phyloP scores from a whole-genome alignment of 2,113 vertebrate species.

The Tangachromis dhanisi region DNA sequence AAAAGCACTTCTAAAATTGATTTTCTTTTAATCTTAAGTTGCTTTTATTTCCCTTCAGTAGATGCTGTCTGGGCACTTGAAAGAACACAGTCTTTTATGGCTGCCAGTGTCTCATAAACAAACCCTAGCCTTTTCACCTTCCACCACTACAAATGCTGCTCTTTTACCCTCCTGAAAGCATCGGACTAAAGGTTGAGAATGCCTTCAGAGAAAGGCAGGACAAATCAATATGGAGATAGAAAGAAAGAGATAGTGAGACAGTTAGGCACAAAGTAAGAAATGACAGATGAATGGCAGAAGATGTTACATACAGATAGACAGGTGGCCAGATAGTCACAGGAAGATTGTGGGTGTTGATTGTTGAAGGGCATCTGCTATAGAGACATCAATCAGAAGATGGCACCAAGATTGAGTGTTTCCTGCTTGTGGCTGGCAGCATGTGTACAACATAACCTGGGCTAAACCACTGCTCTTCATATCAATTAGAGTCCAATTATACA shows the following conservation, averaged over 20 bases:
- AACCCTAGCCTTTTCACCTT: not conserved
- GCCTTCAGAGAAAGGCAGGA: constrained; percentile 1
- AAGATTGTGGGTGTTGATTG: constrained; percentile 25
- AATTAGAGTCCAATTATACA: constrained; percentile 64
- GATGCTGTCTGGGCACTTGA: not conserved
- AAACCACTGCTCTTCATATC: constrained; percentile 46
- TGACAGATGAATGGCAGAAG: constrained; percentile 35
- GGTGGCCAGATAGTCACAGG: constrained; percentile 29
- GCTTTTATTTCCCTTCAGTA: not conserved
- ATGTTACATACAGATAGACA: constrained; percentile 40
- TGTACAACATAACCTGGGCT: constrained; percentile 33
- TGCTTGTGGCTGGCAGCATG: constrained; percentile 4
- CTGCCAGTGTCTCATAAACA: constrained; percentile 12
- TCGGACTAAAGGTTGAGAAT: constrained; percentile 27
- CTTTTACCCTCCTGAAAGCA: constrained; percentile 4
- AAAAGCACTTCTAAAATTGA: constrained; percentile 13
- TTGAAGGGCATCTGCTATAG: constrained; percentile 50
- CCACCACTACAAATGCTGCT: not conserved
- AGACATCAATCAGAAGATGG: constrained; percentile 56
- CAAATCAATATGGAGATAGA: constrained; percentile 28
- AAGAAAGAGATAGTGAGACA: constrained; percentile 27
- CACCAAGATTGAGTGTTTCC: constrained; percentile 18
- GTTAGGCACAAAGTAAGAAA: constrained; percentile 33
- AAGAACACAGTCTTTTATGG: not conserved
- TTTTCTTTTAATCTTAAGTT: constrained; percentile 15